Evolutionary conservation across 2,797 vertebrate genomes (phyloP), one percentile per base, ranked within the genome.

Genomic region (Carduelis carduelis): DNA sequence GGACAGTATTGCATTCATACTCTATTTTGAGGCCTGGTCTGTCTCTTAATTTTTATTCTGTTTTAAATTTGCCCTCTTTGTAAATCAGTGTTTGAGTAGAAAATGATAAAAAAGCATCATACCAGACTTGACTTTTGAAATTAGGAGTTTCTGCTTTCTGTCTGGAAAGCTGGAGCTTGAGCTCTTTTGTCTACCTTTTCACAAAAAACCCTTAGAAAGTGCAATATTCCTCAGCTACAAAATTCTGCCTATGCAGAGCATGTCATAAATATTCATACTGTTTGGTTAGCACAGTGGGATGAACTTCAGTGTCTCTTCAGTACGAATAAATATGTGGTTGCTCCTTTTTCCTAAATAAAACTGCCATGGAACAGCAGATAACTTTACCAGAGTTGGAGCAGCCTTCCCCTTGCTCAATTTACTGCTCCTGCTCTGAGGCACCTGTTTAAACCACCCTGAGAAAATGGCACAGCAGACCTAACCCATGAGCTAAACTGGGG

Each of bases 261-360:
- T 55, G 52, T 91, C 9, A 81, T 93, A 77, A 95, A 91, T 91
- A 91, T 68, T 72, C 32, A 90, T 87, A 37, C 17, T 83, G 43
- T 83, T 96, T 75, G 71, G 49, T 83, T 89, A 50, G 64, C 65
- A 39, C 70, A 77, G 71, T 2, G 0, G 60, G 60, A 85, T 46
- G 8, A 69, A 66, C 74, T 83, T 92, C 70, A 70, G 19, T 77
- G n/a, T 76, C 39, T 89, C 39, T 87, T 55, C 61, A 75, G 19
- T 37, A 61, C 0, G 0, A 85, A 87, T 68, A 92, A 74, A 80
- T 83, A 37, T 1, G 20, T 52, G 23, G 34, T 75, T 91, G 50
- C 75, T 95, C n/a, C 24, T 22, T 84, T 44, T 49, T 86, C 41
- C 11, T 72, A 49, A 82, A 70, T 52, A 69, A 89, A 84, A 76